Evolutionary conservation across 2,113 vertebrate genomes (phyloP).

Genomic region (Chrysochloris asiatica): DNA sequence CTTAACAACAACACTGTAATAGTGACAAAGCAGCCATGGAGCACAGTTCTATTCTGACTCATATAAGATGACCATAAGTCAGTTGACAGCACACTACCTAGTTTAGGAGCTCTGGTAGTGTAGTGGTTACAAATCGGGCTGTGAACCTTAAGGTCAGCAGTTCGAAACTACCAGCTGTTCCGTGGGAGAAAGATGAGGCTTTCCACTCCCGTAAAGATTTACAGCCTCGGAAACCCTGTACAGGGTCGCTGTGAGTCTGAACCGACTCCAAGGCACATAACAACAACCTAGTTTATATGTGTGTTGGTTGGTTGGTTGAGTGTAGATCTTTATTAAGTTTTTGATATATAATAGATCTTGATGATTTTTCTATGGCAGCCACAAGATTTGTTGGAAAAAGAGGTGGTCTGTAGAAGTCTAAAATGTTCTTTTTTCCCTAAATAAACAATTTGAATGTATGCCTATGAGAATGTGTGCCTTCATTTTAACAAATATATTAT

Average conservation of each 20-base stretch:
- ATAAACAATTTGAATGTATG: not conserved
- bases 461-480: not conserved
- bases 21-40: not conserved
- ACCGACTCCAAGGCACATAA: too few relatives aligned
- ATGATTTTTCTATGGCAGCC: not conserved
- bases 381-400: not conserved
- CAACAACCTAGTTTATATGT: too few relatives aligned
- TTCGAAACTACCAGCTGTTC: too few relatives aligned
- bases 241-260: too few relatives aligned
- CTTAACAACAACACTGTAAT: too few relatives aligned
- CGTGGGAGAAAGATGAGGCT: too few relatives aligned
- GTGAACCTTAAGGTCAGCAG: too few relatives aligned
- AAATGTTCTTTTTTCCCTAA: slow-evolving; percentile 1
- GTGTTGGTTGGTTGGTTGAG: not conserved
- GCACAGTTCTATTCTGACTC: not conserved
- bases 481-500: slow-evolving; percentile 18
- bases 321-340: not conserved
- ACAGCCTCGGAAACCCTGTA: too few relatives aligned
- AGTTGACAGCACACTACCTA: too few relatives aligned
- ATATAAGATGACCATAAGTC: not conserved
- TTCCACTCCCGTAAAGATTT: too few relatives aligned
- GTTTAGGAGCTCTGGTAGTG: too few relatives aligned
- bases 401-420: not conserved
- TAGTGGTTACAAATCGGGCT: too few relatives aligned
- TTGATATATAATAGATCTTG: not conserved